Evolutionary conservation across 2,888 invertebrate genomes (phyloP).

Genomic region (Mechanitis mazaeus): DNA sequence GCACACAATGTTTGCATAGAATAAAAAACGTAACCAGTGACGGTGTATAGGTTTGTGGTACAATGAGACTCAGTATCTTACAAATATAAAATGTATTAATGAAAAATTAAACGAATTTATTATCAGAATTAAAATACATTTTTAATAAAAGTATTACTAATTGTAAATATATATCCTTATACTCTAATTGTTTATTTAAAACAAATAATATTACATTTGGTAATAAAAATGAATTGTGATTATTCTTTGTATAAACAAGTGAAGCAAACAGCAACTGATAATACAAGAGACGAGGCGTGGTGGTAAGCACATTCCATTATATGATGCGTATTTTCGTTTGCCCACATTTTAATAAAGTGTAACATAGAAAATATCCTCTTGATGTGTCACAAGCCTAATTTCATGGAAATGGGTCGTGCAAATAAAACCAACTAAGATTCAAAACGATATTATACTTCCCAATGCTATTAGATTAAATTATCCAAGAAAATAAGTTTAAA

Average conservation of each 20-base stretch:
- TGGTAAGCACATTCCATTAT: no score
- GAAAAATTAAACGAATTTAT: no score
- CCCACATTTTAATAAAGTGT: no score
- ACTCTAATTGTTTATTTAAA: no score
- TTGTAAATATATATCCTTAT: background rate
- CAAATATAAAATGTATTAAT: no score
- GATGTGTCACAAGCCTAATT: background rate
- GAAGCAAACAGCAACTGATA: no score
- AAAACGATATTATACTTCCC: conserved; percentile 23
- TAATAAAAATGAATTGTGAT: no score
- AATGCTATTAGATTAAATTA: conserved; percentile 24
- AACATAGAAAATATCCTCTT: background rate
- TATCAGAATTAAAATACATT: no score
- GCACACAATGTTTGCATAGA: conserved; percentile 22
- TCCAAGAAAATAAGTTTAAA: conserved; percentile 12
- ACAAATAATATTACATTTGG: no score
- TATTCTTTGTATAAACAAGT: no score
- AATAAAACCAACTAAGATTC: conserved; percentile 18
- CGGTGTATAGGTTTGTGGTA: conserved; percentile 9
- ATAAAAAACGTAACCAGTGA: conserved; percentile 22
- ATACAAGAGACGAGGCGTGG: no score
- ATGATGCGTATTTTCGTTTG: no score
- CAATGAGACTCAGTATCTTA: conserved; percentile 3
- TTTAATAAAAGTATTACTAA: background rate
- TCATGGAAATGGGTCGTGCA: conserved; percentile 19